Evolutionary conservation across 2,113 vertebrate species (phyloP).

Genomic region (Diadophis punctatus): DNA sequence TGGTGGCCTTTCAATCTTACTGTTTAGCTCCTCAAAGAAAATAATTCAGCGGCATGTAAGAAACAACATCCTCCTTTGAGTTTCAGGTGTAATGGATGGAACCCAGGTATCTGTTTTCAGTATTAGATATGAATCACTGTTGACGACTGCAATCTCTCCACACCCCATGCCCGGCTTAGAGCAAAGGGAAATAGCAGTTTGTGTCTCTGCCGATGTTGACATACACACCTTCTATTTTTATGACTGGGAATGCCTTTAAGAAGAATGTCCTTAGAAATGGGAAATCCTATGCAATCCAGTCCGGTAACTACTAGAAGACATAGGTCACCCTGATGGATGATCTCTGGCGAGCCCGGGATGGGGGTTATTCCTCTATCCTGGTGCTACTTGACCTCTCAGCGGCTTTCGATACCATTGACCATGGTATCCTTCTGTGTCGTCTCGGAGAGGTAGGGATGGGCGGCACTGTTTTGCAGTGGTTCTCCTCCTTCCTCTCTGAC

Average conservation of each 20-base stretch:
- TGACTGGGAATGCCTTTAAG: background rate
- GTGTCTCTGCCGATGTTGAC: background rate
- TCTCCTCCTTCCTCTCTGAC: too few species aligned
- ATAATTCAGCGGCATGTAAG: background rate
- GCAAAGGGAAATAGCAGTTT: background rate
- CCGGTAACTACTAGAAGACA: background rate
- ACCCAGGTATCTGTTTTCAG: background rate
- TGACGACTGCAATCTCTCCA: background rate
- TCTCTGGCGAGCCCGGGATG: too few species aligned
- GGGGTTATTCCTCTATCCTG: too few species aligned
- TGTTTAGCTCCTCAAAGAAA: background rate
- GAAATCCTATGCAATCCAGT: background rate
- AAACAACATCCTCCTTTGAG: background rate
- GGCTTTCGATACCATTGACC: too few species aligned
- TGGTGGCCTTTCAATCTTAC: background rate
- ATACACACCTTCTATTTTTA: background rate
- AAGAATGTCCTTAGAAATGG: background rate
- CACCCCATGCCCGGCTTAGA: background rate
- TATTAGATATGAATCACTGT: background rate
- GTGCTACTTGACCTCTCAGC: too few species aligned
- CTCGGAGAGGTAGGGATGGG: too few species aligned
- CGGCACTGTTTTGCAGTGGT: too few species aligned
- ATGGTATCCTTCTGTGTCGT: too few species aligned
- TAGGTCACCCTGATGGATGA: too few species aligned
- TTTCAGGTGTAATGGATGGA: background rate